Percentiles rank a stretch among this genome's conserved stretches.
These are phyloP conservation scores for Eulemur rufifrons DNA, from an alignment of 2,113 vertebrate species.

Conservation along the genomic window DNA sequence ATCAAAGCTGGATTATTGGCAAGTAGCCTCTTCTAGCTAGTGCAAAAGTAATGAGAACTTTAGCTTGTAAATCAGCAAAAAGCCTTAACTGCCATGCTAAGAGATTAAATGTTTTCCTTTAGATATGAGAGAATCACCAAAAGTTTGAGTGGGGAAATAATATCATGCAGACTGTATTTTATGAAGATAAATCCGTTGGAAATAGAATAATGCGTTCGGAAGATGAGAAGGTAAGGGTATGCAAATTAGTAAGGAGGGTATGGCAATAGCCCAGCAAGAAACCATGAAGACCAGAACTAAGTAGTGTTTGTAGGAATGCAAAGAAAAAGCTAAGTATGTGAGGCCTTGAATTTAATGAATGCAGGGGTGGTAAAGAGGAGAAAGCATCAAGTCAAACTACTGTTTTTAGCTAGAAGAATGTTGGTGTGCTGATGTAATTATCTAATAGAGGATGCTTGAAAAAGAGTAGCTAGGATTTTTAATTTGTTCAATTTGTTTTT, in stretches of 20 bases:
- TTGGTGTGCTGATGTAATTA: background rate
- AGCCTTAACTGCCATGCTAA: background rate
- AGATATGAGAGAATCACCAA: background rate
- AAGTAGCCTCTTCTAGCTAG: background rate
- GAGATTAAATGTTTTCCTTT: background rate
- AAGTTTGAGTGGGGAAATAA: background rate
- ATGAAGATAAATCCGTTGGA: background rate
- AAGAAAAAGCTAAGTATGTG: background rate
- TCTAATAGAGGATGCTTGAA: background rate
- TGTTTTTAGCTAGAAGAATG: background rate
- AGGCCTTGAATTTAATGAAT: background rate
- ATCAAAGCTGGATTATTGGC: background rate
- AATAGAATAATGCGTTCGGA: background rate
- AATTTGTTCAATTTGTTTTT: background rate
- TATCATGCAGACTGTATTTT: background rate
- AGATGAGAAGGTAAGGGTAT: background rate
- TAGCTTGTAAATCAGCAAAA: background rate
- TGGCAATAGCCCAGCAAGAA: background rate
- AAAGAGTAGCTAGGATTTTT: background rate
- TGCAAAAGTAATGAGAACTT: background rate
- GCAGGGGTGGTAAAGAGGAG: background rate
- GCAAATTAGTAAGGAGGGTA: background rate
- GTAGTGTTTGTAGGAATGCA: background rate
- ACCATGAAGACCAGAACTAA: background rate
- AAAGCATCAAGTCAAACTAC: background rate